Base-by-base conservation (phyloP, 2,888 invertebrate species). In the Bembecia ichneumoniformis region DNA sequence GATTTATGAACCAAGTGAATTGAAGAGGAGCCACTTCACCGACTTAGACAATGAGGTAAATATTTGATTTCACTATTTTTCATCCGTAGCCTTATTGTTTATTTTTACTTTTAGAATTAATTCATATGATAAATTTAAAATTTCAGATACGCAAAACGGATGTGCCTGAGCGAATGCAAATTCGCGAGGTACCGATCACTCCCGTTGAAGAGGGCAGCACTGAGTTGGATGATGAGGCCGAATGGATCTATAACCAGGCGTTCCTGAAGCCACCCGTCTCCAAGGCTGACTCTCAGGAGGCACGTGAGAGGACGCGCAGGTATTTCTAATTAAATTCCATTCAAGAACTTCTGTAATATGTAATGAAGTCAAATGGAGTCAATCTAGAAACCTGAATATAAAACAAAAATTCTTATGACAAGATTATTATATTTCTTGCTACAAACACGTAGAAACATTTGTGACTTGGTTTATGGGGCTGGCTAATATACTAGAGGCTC, bases 171-270 rank as follows among this genome's bases (percentile, higher is more conserved):
- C 91, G 97, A 10, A 96, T 97, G 93, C 95, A 97, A 82, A 86
- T 97, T 49, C 91, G 98, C 1, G 92, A 94, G 63, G 92, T 96
- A 43, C 96, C 97, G 0, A 93, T 98, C 3, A 94, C 94, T 0
- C 78, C 94, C 0, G 94, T 95, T 0, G 89, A 92, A 0, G 95
- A 96, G 66, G 94, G 93, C 52, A 94, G 94, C 11, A 91, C 91
- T 0, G 99, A 99, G 74, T 72, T 99, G 43, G 95, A 96, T 49
- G 94, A 96, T 49, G 99, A 99, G 74, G 95, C 99, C 0, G 95
- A 97, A 63, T 99, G 99, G 99, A 98, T 99, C 57, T 97, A 96
- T 75, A 94, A 95, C 60, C 94, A 95, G 71, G 98, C 96, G 0
- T 99, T 99, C 83, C 90, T 92, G 58, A 94, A 94, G 59, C 90